Conservation (phyloP, 2,113 vertebrate genomes). For the Archocentrus centrarchus region DNA sequence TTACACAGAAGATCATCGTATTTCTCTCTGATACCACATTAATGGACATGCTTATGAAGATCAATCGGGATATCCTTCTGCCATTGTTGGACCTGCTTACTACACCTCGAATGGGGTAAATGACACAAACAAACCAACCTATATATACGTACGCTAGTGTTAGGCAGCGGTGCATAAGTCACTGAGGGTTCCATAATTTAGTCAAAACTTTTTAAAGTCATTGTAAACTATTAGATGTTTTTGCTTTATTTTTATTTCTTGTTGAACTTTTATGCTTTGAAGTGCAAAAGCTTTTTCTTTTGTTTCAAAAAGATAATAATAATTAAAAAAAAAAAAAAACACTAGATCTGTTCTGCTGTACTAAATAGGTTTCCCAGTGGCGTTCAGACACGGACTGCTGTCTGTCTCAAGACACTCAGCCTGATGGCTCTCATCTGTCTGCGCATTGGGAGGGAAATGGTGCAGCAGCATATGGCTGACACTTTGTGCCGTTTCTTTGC, state of each 20-base stretch:
- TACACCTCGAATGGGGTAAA: slow-evolving; percentile 86
- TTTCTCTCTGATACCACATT: slow-evolving; percentile 95
- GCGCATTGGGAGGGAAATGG: slow-evolving; percentile 97
- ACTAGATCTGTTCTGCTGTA: slow-evolving; percentile 35
- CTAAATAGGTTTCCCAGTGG: slow-evolving; percentile 91
- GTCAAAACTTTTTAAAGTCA: not conserved
- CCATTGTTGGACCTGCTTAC: slow-evolving; percentile 93
- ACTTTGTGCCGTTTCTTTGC: slow-evolving; percentile 89
- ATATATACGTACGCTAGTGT: not conserved
- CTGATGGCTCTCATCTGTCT: slow-evolving; percentile 95
- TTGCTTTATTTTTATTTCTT: not conserved
- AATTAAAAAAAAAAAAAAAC: not conserved
- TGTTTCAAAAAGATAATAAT: not conserved
- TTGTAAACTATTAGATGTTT: not conserved
- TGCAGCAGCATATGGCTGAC: slow-evolving; percentile 93
- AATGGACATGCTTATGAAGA: slow-evolving; percentile 98
- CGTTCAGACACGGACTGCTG: slow-evolving; percentile 89
- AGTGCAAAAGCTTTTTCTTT: not conserved
- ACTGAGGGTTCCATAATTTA: not conserved
- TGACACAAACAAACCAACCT: not conserved
- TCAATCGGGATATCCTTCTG: slow-evolving; percentile 94
- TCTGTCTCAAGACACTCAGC: slow-evolving; percentile 95
- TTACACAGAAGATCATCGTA: slow-evolving; percentile 94
- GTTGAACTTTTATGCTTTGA: not conserved
- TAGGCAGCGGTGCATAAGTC: too few relatives aligned